These are phyloP conservation scores for Geococcyx californianus DNA, from an alignment of 2,113 vertebrate species.

Conservation along the genomic window DNA sequence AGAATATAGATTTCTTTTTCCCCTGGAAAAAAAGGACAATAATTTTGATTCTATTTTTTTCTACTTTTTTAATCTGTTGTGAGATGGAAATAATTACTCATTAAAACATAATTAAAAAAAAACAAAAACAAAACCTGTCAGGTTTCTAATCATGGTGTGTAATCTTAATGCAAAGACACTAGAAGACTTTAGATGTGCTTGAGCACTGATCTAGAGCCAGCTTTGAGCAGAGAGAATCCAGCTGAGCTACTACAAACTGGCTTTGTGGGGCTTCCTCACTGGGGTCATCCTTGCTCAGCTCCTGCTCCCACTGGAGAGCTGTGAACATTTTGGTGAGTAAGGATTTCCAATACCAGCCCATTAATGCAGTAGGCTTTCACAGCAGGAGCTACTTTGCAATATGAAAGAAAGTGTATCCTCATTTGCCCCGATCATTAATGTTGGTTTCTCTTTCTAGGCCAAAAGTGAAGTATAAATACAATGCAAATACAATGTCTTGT, in stretches of 20 bases:
- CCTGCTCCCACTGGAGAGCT: accelerated
- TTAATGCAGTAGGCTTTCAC: neutral
- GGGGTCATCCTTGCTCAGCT: accelerated
- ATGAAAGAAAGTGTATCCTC: neutral
- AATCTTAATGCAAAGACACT: neutral
- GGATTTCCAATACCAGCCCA: neutral
- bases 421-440: neutral
- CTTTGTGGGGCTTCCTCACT: accelerated
- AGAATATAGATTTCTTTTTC: accelerated
- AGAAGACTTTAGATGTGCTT: neutral
- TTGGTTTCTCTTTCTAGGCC: neutral
- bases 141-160: neutral
- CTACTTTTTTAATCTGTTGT: neutral
- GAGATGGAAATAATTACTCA: neutral
- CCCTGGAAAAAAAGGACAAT: neutral
- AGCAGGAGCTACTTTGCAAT: neutral
- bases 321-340: neutral
- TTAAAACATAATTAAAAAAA: neutral
- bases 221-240: neutral
- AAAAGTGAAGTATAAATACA: neutral
- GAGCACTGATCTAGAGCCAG: neutral
- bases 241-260: accelerated
- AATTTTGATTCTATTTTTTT: neutral
- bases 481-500: neutral
- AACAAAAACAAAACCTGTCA: neutral